Base-by-base conservation (phyloP, 2,113 vertebrate genomes). In the Peromyscus polionotus region DNA sequence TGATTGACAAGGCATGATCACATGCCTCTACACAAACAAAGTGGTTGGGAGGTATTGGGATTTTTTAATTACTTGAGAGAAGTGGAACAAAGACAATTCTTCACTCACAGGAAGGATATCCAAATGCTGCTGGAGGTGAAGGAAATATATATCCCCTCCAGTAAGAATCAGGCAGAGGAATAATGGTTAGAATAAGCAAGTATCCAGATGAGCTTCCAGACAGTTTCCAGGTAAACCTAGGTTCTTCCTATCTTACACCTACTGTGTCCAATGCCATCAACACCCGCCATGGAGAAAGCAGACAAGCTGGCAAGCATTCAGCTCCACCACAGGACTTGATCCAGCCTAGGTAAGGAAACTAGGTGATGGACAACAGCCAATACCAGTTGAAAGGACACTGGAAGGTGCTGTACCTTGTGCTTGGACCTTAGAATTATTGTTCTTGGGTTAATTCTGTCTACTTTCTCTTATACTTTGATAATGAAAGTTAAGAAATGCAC, bases 391-490 rank as follows among this genome's bases (percentile, higher is more conserved):
- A 96, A 80, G 91, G 88, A 84, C 83, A 93, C 92, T 80, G 22
- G 61, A 28, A 3, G 9, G 10, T 42, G 17, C 11, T 0, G 0
- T 28, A 79, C 26, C 57, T 87, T 31, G 3, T 59, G 76, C 45
- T 88, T 92, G 90, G 84, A 85, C 61, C 5, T 45, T 76, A 92
- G 57, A 97, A 67, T 70, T 88, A 92, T 24, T 89, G 67, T 90
- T 91, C 68, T 88, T 68, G 1, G 4, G 67, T 88, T 80, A 80
- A 92, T 90, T 81, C 33, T 65, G 24, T 45, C 33, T 65, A 86
- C 67, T 94, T 93, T 87, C 80, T 95, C 93, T 88, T 80, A 39
- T 9, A 81, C 73, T 85, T 85, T 83, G 68, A 87, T 70, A 84
- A 76, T 75, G 36, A 80, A 91, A 88, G 48, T 85, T 77, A 90